phyloP scores from a whole-genome alignment of 2,797 vertebrate species.

The Hylomyscus alleni region DNA sequence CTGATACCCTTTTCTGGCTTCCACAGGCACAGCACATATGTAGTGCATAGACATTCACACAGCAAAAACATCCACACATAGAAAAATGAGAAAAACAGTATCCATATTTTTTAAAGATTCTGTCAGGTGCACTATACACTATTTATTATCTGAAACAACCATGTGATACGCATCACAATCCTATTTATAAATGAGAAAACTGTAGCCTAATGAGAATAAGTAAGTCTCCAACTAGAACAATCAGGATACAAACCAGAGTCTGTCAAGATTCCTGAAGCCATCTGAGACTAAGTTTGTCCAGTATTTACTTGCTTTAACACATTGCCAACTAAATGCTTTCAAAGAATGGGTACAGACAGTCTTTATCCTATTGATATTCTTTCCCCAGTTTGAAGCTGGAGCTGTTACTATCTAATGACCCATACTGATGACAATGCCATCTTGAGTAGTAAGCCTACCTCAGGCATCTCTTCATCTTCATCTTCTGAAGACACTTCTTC shows the following conservation, averaged over 20 bases:
- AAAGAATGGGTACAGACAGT: not conserved
- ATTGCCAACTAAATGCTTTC: not conserved
- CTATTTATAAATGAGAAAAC: not conserved
- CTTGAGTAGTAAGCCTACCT: constrained; percentile 87
- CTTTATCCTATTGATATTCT: not conserved
- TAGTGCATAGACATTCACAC: not conserved
- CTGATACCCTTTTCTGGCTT: not conserved
- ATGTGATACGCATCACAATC: not conserved
- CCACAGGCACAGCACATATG: not conserved
- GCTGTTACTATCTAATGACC: not conserved
- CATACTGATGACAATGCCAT: not conserved
- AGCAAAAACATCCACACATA: not conserved
- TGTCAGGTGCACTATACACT: not conserved
- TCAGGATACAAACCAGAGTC: not conserved
- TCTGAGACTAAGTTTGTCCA: not conserved
- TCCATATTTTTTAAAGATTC: not conserved
- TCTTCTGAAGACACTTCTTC: constrained; percentile 98
- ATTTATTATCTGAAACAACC: not conserved
- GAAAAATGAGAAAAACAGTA: not conserved
- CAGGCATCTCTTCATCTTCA: constrained; percentile 98
- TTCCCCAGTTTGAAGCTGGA: not conserved
- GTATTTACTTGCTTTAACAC: not conserved
- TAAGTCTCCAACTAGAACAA: not conserved
- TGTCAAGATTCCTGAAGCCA: not conserved
- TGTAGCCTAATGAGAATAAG: not conserved